Percentiles rank a stretch among this genome's conserved stretches.
phyloP scores from a whole-genome alignment of 2,113 vertebrate species.

The Ginglymostoma cirratum region DNA sequence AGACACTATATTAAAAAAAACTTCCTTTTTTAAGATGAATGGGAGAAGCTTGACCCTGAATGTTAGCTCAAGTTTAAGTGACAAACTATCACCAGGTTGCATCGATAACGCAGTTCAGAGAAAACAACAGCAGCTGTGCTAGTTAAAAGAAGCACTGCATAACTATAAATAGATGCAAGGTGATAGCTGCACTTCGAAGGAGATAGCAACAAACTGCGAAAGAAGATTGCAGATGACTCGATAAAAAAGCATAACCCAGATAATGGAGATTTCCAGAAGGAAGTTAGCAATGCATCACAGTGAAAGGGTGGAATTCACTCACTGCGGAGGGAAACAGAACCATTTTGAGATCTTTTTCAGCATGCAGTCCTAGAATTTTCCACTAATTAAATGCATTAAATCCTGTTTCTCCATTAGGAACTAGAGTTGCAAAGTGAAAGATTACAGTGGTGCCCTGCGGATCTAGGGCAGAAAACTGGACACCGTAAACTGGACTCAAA shows the following conservation, averaged over 20 bases:
- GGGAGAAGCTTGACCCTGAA: neutral
- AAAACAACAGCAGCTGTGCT: neutral
- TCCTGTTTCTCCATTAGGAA: neutral
- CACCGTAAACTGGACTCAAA: neutral
- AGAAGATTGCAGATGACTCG: neutral
- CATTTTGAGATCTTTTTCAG: neutral
- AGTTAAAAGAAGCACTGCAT: neutral
- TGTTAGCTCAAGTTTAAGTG: neutral
- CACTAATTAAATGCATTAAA: neutral
- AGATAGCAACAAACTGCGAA: neutral
- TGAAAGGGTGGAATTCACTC: neutral
- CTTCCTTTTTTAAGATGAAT: neutral
- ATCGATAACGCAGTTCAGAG: neutral
- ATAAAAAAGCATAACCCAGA: neutral
- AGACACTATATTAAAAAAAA: neutral
- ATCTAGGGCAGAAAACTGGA: neutral
- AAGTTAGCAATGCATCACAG: neutral
- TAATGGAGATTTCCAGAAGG: neutral
- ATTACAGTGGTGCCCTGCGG: neutral
- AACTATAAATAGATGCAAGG: conserved; percentile 25
- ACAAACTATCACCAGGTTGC: neutral
- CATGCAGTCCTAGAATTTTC: neutral
- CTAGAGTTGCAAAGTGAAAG: neutral
- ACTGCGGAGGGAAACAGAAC: neutral
- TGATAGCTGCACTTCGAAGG: conserved; percentile 3